Evolutionary conservation across 2,888 invertebrate species (phyloP).

Genomic region (Phrixothrix hirtus): DNA sequence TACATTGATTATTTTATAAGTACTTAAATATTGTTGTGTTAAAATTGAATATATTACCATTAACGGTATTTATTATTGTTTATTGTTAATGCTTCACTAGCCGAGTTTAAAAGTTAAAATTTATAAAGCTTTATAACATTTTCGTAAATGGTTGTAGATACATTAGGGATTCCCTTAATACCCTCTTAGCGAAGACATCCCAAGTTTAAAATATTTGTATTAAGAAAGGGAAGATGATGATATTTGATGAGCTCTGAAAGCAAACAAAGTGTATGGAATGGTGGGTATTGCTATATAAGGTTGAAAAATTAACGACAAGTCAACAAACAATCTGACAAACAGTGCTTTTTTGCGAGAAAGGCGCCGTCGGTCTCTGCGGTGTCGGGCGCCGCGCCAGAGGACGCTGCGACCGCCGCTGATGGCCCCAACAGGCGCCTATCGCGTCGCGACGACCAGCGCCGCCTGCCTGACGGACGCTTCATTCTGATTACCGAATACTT

Average conservation of each 20-base stretch:
- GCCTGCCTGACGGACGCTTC: slow-evolving; percentile 49
- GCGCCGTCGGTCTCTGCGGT: slow-evolving; percentile 43
- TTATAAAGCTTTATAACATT: no score
- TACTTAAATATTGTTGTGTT: no score
- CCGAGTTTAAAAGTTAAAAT: no score
- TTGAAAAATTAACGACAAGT: slow-evolving; percentile 50
- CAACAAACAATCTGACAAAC: slow-evolving; percentile 52
- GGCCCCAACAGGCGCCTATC: slow-evolving; percentile 63
- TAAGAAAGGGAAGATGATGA: slow-evolving; percentile 1
- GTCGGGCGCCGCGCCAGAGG: slow-evolving; percentile 58
- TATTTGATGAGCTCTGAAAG: slow-evolving; percentile 16
- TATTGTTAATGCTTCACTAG: no score
- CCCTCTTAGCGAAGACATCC: no score
- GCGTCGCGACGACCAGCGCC: slow-evolving; percentile 45
- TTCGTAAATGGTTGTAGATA: no score
- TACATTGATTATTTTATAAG: no score
- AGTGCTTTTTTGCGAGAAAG: slow-evolving; percentile 44
- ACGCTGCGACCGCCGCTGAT: slow-evolving; percentile 55
- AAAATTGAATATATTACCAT: no score
- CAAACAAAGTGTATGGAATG: slow-evolving; percentile 32
- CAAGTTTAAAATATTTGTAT: slow-evolving; percentile 1
- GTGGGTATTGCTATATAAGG: slow-evolving; percentile 32
- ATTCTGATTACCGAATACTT: slow-evolving; percentile 47
- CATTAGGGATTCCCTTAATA: no score
- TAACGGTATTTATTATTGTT: no score